These are phyloP conservation scores for Drymonia ruficornis DNA, from an alignment of 2,888 invertebrate species.

Conservation along the genomic window DNA sequence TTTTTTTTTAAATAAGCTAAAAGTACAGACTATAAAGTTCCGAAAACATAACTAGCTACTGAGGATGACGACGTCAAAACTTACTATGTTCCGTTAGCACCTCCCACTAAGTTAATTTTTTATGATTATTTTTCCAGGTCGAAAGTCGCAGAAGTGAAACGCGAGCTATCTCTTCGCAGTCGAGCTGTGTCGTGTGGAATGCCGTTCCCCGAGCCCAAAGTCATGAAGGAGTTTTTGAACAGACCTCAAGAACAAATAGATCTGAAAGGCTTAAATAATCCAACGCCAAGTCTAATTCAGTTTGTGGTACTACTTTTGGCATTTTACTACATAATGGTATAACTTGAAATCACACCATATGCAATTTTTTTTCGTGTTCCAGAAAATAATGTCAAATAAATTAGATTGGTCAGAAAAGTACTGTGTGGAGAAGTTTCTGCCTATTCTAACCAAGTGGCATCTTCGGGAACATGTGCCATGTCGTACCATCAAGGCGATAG, in stretches of 20 bases:
- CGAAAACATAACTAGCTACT: too few species aligned
- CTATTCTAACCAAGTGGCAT: conserved; percentile 91
- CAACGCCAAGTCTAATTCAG: conserved; percentile 87
- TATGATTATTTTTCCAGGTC: conserved; percentile 70
- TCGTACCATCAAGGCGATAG: conserved; percentile 60
- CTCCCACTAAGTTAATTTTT: too few species aligned
- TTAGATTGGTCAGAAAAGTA: conserved; percentile 91
- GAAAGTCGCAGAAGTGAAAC: conserved; percentile 86
- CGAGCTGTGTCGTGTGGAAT: conserved; percentile 86
- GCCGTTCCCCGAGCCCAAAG: conserved; percentile 89
- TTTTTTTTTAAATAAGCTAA: too few species aligned
- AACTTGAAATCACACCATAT: conserved; percentile 5
- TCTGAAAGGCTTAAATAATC: conserved; percentile 83
- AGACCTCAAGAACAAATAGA: conserved; percentile 80
- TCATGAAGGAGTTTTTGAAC: conserved; percentile 90
- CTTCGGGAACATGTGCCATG: conserved; percentile 71
- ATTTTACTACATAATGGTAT: too few species aligned
- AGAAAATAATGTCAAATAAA: conserved; percentile 88
- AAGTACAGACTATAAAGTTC: too few species aligned
- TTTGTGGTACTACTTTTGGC: conserved; percentile 83
- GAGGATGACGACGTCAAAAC: too few species aligned
- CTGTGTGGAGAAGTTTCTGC: conserved; percentile 90
- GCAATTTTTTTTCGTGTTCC: conserved; percentile 28
- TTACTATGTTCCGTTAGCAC: too few species aligned
- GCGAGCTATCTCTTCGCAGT: conserved; percentile 88